A percentile compares a stretch with the other conserved stretches of the same genome.
Evolutionary conservation across 1,140 invertebrate genomes (phyloP).

Genomic region (Lepeophtheirus salmonis): DNA sequence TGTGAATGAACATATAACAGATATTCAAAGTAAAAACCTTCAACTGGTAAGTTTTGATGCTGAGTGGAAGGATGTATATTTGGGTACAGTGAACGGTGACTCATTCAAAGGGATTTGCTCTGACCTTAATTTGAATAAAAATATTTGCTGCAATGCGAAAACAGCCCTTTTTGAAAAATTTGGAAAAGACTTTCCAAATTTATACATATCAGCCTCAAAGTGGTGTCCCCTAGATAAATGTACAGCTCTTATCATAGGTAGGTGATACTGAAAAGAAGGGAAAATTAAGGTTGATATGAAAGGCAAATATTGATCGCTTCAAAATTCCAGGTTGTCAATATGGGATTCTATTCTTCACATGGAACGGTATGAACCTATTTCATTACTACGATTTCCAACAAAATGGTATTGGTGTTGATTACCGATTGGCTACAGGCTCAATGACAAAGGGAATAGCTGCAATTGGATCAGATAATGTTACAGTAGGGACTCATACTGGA

Average conservation of each 20-base stretch:
- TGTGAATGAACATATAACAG: background rate
- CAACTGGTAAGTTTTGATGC: constrained; percentile 8
- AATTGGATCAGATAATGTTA: background rate
- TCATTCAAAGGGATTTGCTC: constrained; percentile 2
- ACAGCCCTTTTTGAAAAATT: background rate
- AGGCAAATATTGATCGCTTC: no score
- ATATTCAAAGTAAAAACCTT: constrained; percentile 8
- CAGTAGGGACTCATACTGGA: constrained; percentile 7
- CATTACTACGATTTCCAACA: constrained; percentile 1
- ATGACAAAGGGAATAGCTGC: background rate
- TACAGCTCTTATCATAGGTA: constrained; percentile 2
- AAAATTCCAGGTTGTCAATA: background rate
- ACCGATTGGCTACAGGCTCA: background rate
- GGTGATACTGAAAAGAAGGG: no score
- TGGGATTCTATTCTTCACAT: constrained; percentile 5
- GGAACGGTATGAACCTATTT: background rate
- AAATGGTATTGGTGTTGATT: constrained; percentile 5
- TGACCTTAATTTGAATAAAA: background rate
- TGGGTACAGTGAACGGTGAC: constrained; percentile 1
- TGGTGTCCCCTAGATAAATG: constrained; percentile 8
- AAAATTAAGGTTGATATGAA: no score
- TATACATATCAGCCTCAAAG: background rate
- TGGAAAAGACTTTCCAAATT: background rate
- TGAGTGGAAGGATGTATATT: constrained; percentile 5
- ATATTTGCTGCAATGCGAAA: no score